These are phyloP conservation scores for Acleris sparsana DNA, from an alignment of 2,888 invertebrate species.

Conservation along the genomic window DNA sequence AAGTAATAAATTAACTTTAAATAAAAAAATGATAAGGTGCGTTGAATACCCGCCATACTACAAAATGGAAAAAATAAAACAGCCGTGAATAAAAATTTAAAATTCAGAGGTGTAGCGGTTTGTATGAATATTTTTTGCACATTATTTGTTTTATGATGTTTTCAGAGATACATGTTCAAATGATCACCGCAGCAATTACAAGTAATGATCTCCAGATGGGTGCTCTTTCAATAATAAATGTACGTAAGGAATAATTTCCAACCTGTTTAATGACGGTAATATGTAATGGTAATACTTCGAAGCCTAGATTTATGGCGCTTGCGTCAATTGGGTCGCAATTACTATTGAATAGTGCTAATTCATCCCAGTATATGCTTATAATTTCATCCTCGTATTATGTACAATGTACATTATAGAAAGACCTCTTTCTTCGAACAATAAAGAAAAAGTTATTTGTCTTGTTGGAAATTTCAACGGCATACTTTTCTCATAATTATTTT, in stretches of 20 bases:
- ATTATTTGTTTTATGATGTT: neutral
- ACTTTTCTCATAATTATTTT: too few species aligned
- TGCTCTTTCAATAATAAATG: constrained; percentile 7
- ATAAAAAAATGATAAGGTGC: too few species aligned
- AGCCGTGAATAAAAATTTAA: too few species aligned
- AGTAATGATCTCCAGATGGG: neutral
- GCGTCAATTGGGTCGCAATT: neutral
- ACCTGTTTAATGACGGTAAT: neutral
- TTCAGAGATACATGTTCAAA: neutral
- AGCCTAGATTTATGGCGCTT: neutral
- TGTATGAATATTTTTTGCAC: neutral
- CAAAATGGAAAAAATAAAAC: too few species aligned
- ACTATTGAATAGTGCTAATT: neutral
- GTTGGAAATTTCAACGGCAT: too few species aligned
- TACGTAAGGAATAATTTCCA: neutral
- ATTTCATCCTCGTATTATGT: too few species aligned
- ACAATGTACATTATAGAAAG: too few species aligned
- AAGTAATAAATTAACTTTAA: too few species aligned
- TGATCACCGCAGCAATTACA: neutral
- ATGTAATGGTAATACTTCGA: neutral
- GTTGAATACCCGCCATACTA: too few species aligned
- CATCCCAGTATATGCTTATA: neutral
- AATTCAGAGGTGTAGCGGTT: too few species aligned
- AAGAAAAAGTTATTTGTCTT: too few species aligned
- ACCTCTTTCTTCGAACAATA: too few species aligned